Percentiles rank a stretch among this genome's conserved stretches.
Evolutionary conservation across 2,797 vertebrate species (phyloP).

Genomic region (Enteromius unitaeniatus): DNA sequence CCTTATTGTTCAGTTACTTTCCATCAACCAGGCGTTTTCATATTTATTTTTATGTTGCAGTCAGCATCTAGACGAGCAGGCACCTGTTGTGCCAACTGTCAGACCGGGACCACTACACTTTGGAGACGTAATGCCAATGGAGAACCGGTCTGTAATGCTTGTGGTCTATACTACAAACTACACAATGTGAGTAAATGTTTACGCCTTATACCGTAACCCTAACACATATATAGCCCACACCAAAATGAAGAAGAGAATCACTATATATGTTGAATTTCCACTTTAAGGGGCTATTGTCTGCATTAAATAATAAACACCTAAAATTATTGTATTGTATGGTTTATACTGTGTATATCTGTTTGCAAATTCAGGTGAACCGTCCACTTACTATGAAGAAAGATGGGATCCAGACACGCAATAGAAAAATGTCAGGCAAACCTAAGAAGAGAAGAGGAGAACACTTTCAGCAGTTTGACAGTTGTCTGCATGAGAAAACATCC

Average conservation of each 20-base stretch:
- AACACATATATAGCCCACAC: not conserved
- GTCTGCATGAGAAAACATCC: conserved; percentile 91
- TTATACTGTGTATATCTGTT: not conserved
- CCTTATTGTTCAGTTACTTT: not conserved
- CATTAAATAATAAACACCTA: not conserved
- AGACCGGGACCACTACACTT: conserved; percentile 96
- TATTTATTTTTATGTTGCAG: conserved; percentile 70
- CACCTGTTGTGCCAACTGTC: conserved; percentile 98
- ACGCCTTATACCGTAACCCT: not conserved
- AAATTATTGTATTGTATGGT: not conserved
- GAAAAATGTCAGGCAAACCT: conserved; percentile 98
- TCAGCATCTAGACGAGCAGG: conserved; percentile 93
- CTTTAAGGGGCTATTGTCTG: not conserved
- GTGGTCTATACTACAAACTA: conserved; percentile 98
- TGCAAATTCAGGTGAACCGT: conserved; percentile 87
- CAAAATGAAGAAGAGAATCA: not conserved
- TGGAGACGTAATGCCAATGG: conserved; percentile 97
- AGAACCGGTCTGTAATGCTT: conserved; percentile 98
- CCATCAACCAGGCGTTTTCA: not conserved
- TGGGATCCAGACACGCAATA: conserved; percentile 96
- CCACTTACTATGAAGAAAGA: conserved; percentile 99
- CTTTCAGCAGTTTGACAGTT: conserved; percentile 92
- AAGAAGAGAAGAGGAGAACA: conserved; percentile 90
- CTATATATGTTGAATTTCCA: not conserved
- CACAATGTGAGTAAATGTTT: conserved; percentile 89